Conservation (phyloP, 1,140 invertebrate genomes). For the Drosophila cardini region DNA sequence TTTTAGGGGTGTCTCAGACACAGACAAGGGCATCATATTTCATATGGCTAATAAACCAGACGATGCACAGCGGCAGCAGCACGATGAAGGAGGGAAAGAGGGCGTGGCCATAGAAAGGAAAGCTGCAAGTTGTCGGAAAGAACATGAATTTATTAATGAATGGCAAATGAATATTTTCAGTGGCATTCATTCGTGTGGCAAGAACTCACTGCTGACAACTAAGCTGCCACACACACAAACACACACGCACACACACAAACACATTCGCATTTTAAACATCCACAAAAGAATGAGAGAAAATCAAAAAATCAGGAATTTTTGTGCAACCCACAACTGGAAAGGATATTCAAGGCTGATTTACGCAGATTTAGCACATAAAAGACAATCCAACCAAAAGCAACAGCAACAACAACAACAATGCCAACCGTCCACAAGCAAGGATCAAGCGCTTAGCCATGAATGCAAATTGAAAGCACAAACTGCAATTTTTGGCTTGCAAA, state of each 20-base stretch:
- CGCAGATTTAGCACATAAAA: constrained; percentile 41
- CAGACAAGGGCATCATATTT: constrained; percentile 71
- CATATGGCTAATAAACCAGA: constrained; percentile 76
- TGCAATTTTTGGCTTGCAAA: constrained; percentile 62
- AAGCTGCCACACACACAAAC: constrained; percentile 46
- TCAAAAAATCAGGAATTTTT: constrained; percentile 51
- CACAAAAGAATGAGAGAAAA: constrained; percentile 8
- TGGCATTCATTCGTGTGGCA: constrained; percentile 13
- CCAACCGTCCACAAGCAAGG: constrained; percentile 13
- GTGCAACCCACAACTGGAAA: constrained; percentile 27
- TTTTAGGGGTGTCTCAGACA: constrained; percentile 19
- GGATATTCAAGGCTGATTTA: constrained; percentile 61
- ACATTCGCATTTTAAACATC: neutral
- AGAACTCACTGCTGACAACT: constrained; percentile 37
- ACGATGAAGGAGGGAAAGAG: constrained; percentile 4
- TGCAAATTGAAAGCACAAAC: constrained; percentile 72
- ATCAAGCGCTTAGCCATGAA: constrained; percentile 53
- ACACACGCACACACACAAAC: constrained; percentile 25
- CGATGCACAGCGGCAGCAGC: constrained; percentile 17
- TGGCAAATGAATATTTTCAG: constrained; percentile 71
- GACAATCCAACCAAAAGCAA: constrained; percentile 15
- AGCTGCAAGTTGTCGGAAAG: constrained; percentile 5
- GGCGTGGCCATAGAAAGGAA: constrained; percentile 9
- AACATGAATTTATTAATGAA: constrained; percentile 82
- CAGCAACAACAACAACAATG: constrained; percentile 8